Evolutionary conservation across 2,888 invertebrate species (phyloP).

Genomic region (Leucoma salicis): DNA sequence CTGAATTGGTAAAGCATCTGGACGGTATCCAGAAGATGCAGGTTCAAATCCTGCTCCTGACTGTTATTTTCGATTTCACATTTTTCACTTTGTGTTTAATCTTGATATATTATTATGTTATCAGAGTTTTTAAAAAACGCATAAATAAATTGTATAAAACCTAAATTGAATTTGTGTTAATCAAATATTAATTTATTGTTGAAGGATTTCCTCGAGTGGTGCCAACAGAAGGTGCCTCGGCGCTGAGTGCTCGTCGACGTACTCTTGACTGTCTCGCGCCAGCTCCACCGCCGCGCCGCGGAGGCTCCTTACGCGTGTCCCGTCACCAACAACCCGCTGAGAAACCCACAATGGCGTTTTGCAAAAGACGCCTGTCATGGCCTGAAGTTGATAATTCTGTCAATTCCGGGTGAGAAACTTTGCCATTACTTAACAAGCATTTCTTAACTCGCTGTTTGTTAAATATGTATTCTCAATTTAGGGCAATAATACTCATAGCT

Average conservation of each 20-base stretch:
- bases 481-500: too few relatives aligned
- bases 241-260: slow-evolving; percentile 77
- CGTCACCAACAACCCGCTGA: slow-evolving; percentile 83
- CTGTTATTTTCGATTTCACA: too few relatives aligned
- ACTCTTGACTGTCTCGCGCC: slow-evolving; percentile 85
- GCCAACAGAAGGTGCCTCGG: slow-evolving; percentile 85
- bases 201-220: slow-evolving; percentile 88
- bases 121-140: too few relatives aligned
- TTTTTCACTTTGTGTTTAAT: too few relatives aligned
- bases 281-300: slow-evolving; percentile 70
- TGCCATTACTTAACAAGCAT: neutral
- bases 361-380: slow-evolving; percentile 90
- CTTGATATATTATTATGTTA: too few relatives aligned
- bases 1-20: too few relatives aligned
- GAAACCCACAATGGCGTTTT: slow-evolving; percentile 88
- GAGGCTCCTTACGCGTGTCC: slow-evolving; percentile 83
- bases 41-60: too few relatives aligned
- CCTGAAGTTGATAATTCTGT: slow-evolving; percentile 93
- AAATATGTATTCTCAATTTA: too few relatives aligned
- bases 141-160: too few relatives aligned
- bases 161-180: neutral
- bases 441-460: neutral
- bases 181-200: slow-evolving; percentile 5
- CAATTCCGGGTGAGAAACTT: slow-evolving; percentile 87
- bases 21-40: too few relatives aligned